A percentile compares a stretch with the other conserved stretches of the same genome.
These are phyloP conservation scores for Tetrax tetrax DNA, from an alignment of 2,113 vertebrate genomes.

Conservation along the genomic window DNA sequence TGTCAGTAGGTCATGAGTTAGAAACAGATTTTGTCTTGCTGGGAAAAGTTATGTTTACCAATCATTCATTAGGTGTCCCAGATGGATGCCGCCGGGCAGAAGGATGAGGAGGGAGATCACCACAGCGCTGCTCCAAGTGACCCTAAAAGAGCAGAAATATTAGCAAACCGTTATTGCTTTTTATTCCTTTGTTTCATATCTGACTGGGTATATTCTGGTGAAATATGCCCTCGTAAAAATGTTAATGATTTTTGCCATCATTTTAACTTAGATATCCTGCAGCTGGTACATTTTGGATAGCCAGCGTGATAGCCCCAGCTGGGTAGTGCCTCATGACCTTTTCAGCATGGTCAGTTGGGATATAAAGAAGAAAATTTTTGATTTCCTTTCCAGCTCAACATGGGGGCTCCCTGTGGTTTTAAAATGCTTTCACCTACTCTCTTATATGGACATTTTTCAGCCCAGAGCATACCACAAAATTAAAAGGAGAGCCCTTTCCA, in stretches of 20 bases:
- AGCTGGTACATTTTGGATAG: not conserved
- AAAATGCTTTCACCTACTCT: not conserved
- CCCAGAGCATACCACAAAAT: not conserved
- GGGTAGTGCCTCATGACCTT: not conserved
- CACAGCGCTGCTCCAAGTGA: not conserved
- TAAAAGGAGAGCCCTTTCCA: not conserved
- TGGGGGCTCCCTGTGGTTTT: not conserved
- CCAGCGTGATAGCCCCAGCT: rapidly evolving
- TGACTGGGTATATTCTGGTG: not conserved
- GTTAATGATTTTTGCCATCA: not conserved
- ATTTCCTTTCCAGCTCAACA: not conserved
- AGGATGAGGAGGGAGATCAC: not conserved
- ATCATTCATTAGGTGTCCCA: conserved; percentile 43
- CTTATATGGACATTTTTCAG: not conserved
- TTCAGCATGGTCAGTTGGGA: not conserved
- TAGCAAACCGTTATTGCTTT: not conserved
- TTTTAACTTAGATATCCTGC: not conserved
- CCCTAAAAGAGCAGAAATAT: not conserved
- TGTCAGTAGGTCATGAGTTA: conserved; percentile 52
- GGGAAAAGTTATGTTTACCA: conserved; percentile 54
- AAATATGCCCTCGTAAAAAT: not conserved
- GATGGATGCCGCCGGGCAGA: not conserved
- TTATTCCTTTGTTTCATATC: not conserved
- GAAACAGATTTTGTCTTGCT: conserved; percentile 54
- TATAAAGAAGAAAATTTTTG: not conserved